phyloP scores from a whole-genome alignment of 2,888 invertebrate genomes.

The Agrilus mali region DNA sequence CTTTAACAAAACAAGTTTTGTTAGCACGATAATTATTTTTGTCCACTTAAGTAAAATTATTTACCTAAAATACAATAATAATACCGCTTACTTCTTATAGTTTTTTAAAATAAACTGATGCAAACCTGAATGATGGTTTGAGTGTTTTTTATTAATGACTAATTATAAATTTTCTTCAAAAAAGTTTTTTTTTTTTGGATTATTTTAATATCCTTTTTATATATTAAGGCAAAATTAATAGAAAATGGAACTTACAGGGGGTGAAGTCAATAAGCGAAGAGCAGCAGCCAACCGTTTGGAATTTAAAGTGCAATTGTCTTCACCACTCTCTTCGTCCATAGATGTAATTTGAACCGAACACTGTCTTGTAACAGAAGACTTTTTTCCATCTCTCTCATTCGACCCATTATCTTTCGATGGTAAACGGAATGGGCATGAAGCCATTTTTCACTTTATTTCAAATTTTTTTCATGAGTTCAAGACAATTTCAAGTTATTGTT shows the following conservation, averaged over 20 bases:
- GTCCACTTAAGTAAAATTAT: too few species aligned
- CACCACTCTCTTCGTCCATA: conserved; percentile 48
- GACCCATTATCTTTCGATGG: conserved; percentile 43
- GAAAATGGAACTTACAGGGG: conserved; percentile 50
- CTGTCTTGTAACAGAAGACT: conserved; percentile 40
- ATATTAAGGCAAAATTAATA: background rate
- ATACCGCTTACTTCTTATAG: too few species aligned
- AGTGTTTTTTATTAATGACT: too few species aligned
- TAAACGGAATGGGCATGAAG: conserved; percentile 43
- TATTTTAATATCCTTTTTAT: too few species aligned
- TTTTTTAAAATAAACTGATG: too few species aligned
- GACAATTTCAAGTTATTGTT: too few species aligned
- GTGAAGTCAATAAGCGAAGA: conserved; percentile 66
- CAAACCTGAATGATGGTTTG: too few species aligned
- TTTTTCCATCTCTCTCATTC: conserved; percentile 23
- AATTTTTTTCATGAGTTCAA: conserved; percentile 9
- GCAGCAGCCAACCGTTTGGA: conserved; percentile 72
- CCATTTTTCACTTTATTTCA: conserved; percentile 17
- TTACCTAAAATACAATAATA: too few species aligned
- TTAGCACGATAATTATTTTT: too few species aligned
- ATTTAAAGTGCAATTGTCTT: conserved; percentile 53
- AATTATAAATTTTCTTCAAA: too few species aligned
- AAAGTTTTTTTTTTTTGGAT: too few species aligned
- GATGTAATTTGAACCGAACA: conserved; percentile 49
- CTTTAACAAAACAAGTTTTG: too few species aligned